Evolutionary conservation across 2,797 vertebrate species (phyloP), one percentile per base, ranked within the genome.

Genomic region (Onychomys leucogaster): DNA sequence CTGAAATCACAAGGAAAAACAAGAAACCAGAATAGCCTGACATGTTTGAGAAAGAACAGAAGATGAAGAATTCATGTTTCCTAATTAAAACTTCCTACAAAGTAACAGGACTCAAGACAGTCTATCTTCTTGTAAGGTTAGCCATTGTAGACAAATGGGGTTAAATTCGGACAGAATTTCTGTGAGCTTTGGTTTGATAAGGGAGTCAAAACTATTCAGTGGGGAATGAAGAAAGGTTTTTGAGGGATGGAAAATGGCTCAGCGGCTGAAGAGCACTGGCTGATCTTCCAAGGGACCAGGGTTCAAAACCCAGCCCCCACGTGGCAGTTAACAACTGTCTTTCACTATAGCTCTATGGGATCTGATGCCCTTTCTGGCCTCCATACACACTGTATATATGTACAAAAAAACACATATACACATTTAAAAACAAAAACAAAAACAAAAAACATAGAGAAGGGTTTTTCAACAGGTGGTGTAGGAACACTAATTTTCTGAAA

Each of bases 1-100:
- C 92, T 49, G 63, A 77, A 55, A 89, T 92, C 69, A n/a, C 63
- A 17, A 17, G 52, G 52, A 94, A 90, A 88, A 61, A 27, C 55
- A 90, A 19, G 25, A 63, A 12, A 37, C 71, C 61, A 83, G 46
- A 89, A 52, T n/a, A 76, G 43, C 55, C 61, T 49, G 93, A 83
- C 52, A 83, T 61, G 88, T 25, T 21, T 65, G 29, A 80, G 61
- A 90, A 92, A 81, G 78, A 71, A 57, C 43, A 46, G 83, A 46
- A 86, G 41, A 84, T 76, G 37, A 75, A 85, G 52, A 91, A 63
- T 41, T 82, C 12, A 34, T 27, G 76, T 69, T 76, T 92, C 49
- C 43, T 34, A 57, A 5, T 88, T 88, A 16, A 69, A 77, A 71
- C 75, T 86, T 41, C 2, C 71, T 23, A 43, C 37, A 92, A 46